Percentiles rank a stretch among this genome's conserved stretches.
phyloP scores from a whole-genome alignment of 2,888 invertebrate genomes.

The Poecilus cupreus region DNA sequence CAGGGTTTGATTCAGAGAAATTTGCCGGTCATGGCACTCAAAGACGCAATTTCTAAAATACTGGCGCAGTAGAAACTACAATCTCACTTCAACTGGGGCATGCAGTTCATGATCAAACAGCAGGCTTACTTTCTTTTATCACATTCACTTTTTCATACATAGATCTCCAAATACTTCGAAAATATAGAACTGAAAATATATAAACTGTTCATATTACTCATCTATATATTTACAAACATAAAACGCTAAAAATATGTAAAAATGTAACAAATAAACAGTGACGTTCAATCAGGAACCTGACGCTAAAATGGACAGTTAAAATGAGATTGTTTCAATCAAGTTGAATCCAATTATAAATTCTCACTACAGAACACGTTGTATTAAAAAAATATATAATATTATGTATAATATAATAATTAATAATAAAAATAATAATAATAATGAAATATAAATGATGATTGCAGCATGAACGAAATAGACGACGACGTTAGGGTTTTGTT shows the following conservation, averaged over 20 bases:
- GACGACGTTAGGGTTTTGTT: neutral
- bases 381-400: constrained; percentile 58
- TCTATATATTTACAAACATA: constrained; percentile 50
- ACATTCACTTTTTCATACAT: constrained; percentile 45
- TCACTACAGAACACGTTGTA: constrained; percentile 54
- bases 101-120: neutral
- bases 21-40: constrained; percentile 50
- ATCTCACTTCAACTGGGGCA: neutral
- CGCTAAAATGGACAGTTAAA: neutral
- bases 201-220: constrained; percentile 7
- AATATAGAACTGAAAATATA: constrained; percentile 39
- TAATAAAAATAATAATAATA: constrained; percentile 55
- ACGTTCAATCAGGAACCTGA: neutral
- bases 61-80: constrained; percentile 48
- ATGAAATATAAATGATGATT: constrained; percentile 57
- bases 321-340: neutral
- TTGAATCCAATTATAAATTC: constrained; percentile 13
- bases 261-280: constrained; percentile 38
- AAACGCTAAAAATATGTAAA: constrained; percentile 49
- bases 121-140: constrained; percentile 36
- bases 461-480: constrained; percentile 48
- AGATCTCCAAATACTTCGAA: constrained; percentile 5
- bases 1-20: neutral
- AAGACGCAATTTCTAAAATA: constrained; percentile 38
- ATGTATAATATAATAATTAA: constrained; percentile 49